These are phyloP conservation scores for Alethe castanea DNA, from an alignment of 2,113 vertebrate genomes.

Conservation along the genomic window DNA sequence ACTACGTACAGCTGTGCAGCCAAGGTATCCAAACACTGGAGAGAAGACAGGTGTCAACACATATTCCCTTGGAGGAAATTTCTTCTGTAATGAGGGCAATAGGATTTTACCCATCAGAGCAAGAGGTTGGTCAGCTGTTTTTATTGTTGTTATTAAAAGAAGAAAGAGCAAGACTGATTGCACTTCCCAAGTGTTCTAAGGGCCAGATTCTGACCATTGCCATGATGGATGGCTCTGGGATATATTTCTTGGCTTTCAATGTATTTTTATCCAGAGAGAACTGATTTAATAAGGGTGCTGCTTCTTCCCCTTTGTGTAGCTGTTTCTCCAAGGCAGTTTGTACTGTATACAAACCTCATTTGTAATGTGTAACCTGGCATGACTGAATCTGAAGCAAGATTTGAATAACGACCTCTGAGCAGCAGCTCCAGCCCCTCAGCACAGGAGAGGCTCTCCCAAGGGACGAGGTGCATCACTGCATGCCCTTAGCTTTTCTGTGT, in stretches of 20 bases:
- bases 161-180: neutral
- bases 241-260: neutral
- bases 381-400: neutral
- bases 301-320: neutral
- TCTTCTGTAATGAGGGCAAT: constrained; percentile 88
- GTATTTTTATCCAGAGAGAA: neutral
- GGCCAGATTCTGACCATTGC: neutral
- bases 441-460: neutral
- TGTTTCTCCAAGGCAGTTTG: neutral
- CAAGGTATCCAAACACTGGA: constrained; percentile 81
- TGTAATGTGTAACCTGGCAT: neutral
- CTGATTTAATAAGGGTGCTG: constrained; percentile 28
- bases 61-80: constrained; percentile 83
- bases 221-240: neutral
- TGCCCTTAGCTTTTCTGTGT: neutral
- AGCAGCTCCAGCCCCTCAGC: neutral
- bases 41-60: constrained; percentile 75
- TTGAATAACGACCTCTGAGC: constrained; percentile 18
- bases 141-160: neutral
- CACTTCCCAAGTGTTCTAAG: neutral
- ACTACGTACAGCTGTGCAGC: constrained; percentile 83
- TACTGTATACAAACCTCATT: neutral
- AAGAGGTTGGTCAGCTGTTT: constrained; percentile 77
- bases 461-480: neutral
- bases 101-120: constrained; percentile 88